Percentiles rank a stretch among this genome's conserved stretches.
These are phyloP conservation scores for Tipula confusa DNA, from an alignment of 2,888 invertebrate species.

Conservation along the genomic window DNA sequence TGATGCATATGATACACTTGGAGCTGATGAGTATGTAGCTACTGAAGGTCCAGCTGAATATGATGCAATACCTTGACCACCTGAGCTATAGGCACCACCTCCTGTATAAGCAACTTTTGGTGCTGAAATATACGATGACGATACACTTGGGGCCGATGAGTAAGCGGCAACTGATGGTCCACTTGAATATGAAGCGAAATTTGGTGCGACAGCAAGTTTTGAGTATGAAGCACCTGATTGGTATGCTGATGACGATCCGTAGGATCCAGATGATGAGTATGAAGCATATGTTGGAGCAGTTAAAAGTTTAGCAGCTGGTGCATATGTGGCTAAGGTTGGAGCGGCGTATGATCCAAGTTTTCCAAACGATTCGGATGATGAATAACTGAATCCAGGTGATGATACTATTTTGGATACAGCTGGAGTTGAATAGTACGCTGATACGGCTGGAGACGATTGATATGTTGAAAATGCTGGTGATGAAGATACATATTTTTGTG, in stretches of 20 bases:
- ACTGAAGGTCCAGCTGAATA: conserved; percentile 40
- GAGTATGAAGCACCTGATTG: conserved; percentile 37
- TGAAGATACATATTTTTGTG: conserved; percentile 43
- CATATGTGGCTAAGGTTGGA: conserved; percentile 37
- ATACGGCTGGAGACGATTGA: conserved; percentile 38
- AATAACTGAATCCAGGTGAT: conserved; percentile 42
- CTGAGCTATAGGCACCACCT: not conserved
- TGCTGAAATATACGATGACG: conserved; percentile 46
- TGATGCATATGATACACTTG: conserved; percentile 45
- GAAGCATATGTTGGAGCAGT: conserved; percentile 45
- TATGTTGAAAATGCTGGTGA: conserved; percentile 50
- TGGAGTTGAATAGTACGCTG: conserved; percentile 36
- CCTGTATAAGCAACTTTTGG: conserved; percentile 26
- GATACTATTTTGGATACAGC: conserved; percentile 42
- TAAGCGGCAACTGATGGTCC: conserved; percentile 47
- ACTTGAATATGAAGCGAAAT: conserved; percentile 35
- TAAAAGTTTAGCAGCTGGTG: conserved; percentile 43
- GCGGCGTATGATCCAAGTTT: conserved; percentile 37
- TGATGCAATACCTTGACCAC: conserved; percentile 31
- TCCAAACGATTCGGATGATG: conserved; percentile 32
- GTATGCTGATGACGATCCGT: conserved; percentile 35
- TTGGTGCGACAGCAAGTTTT: conserved; percentile 34
- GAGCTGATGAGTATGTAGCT: conserved; percentile 50
- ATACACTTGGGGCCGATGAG: conserved; percentile 51
- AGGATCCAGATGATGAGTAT: conserved; percentile 45